Base-by-base conservation (phyloP, 2,113 vertebrate species). In the Stomatorhinus ivindoensis region DNA sequence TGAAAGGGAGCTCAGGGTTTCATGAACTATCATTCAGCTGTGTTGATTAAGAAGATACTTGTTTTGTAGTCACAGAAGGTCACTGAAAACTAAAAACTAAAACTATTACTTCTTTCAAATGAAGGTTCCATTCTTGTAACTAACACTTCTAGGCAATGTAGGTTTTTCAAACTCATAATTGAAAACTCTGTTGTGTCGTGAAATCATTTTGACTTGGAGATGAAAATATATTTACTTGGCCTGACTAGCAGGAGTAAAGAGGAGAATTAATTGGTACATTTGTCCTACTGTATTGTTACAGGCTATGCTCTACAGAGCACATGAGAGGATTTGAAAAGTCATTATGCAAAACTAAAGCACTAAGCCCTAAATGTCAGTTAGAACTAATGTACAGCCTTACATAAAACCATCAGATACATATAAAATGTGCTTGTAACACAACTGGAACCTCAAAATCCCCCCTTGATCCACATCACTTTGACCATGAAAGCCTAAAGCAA, bases 291-390 rank as follows among this genome's bases (percentile, higher is more conserved):
- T 92, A 93, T 92, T 95, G 92, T 94, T 95, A 94, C 88, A 88
- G 91, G 86, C 89, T 92, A 90, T 89, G 91, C 94, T 94, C 91
- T 82, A 90, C 91, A 93, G 93, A 94, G 44, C 82, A 90, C 53
- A 88, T 88, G 89, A 90, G 93, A 91, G 48, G 24, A 91, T 92
- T 92, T 90, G 94, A 93, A 93, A 93, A 93, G 86, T 89, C 91
- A 94, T 95, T 94, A 95, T 87, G 2, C 90, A 80, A 92, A 94
- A 92, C 93, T 95, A 94, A 94, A 53, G 51, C 94, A 95, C 92
- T 91, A 90, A 93, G 90, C 93, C 89, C 76, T 93, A 94, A 93
- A 94, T 95, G 94, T 94, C 93, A 93, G 92, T 90, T 94, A 93
- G 94, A 94, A 95, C 92, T 93, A 94, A 95, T 93, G 92, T 88